Evolutionary conservation across 2,113 vertebrate species (phyloP).

Genomic region (Otocyon megalotis): DNA sequence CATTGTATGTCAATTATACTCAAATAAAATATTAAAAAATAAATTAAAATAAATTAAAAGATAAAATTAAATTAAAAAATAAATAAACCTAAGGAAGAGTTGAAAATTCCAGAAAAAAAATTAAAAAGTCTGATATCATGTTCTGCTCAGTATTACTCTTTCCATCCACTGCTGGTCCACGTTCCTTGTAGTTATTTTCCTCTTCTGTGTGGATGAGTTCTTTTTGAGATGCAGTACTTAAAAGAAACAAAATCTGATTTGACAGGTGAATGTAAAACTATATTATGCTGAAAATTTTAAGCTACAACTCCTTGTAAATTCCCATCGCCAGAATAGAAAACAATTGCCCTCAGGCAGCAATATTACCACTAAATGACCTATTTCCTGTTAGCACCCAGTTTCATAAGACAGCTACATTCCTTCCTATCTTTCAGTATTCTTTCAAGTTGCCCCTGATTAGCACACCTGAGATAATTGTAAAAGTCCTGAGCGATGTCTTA

Average conservation of each 20-base stretch:
- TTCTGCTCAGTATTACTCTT: neutral
- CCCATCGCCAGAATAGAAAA: constrained; percentile 43
- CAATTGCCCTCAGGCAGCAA: neutral
- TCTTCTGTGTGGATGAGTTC: constrained; percentile 3
- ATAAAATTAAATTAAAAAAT: neutral
- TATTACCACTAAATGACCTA: neutral
- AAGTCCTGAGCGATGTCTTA: constrained; percentile 25
- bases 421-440: neutral
- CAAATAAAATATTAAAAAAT: neutral
- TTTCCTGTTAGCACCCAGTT: neutral
- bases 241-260: constrained; percentile 5
- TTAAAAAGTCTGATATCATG: neutral
- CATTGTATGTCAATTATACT: neutral
- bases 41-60: neutral
- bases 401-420: neutral
- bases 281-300: neutral
- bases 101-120: neutral
- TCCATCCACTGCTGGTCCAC: neutral
- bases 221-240: neutral
- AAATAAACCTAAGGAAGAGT: neutral
- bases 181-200: neutral
- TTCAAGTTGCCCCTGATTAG: constrained; percentile 28
- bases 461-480: neutral
- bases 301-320: constrained; percentile 46
- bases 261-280: constrained; percentile 58